Percentiles rank a stretch among this genome's conserved stretches.
These are phyloP conservation scores for Aspidoscelis tigris DNA, from an alignment of 2,113 vertebrate genomes.

Conservation along the genomic window DNA sequence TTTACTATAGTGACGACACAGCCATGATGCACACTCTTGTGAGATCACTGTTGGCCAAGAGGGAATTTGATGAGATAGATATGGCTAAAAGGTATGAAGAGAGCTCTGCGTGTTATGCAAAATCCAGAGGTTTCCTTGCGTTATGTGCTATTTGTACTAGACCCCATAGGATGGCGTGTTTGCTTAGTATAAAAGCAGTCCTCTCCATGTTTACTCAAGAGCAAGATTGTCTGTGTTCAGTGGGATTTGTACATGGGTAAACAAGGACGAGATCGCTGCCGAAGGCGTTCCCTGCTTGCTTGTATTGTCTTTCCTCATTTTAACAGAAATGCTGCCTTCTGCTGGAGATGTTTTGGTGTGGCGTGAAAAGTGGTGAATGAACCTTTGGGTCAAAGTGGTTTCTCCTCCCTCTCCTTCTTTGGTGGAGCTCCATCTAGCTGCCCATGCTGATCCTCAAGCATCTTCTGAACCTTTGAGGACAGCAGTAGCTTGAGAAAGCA, in stretches of 20 bases:
- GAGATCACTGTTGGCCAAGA: conserved; percentile 88
- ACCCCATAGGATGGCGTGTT: background rate
- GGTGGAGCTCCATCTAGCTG: background rate
- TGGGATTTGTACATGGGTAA: background rate
- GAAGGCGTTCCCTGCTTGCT: background rate
- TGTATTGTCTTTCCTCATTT: background rate
- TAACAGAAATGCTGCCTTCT: background rate
- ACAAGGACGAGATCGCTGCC: background rate
- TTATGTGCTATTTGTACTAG: background rate
- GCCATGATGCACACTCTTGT: conserved; percentile 94
- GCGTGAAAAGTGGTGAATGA: background rate
- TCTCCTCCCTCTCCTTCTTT: no score
- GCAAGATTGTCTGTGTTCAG: background rate
- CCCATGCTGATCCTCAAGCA: no score
- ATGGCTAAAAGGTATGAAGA: conserved; percentile 89
- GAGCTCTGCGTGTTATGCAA: background rate
- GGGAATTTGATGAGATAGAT: conserved; percentile 89
- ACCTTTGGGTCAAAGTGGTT: background rate
- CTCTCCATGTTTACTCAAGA: background rate
- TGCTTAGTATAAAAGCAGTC: no score
- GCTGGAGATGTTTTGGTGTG: background rate
- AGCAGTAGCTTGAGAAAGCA: no score
- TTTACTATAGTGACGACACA: conserved; percentile 94
- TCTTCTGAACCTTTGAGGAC: no score
- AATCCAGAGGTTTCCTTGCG: background rate